Conservation (phyloP, 2,113 vertebrate species). For the Loxodonta africana region DNA sequence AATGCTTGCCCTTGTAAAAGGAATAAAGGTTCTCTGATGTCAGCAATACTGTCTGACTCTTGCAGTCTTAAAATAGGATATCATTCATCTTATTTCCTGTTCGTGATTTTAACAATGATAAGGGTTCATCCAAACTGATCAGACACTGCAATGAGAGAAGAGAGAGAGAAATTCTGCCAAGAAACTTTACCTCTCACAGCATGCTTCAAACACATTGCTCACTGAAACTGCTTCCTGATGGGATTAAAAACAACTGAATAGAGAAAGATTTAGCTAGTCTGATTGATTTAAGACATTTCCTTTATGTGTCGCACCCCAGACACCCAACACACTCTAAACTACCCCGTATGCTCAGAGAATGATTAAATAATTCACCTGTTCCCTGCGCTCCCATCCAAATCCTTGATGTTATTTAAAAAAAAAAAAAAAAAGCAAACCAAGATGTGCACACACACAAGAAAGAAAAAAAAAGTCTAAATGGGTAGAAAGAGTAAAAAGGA, state of each 20-base stretch:
- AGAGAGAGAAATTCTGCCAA: not conserved
- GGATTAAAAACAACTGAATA: not conserved
- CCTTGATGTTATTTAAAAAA: not conserved
- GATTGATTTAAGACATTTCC: constrained; percentile 51
- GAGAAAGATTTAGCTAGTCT: not conserved
- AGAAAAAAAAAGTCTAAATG: not conserved
- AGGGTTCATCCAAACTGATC: constrained; percentile 57
- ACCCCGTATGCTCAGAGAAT: constrained; percentile 7
- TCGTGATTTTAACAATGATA: constrained; percentile 65
- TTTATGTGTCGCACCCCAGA: not conserved
- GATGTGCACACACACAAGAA: not conserved
- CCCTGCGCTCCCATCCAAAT: not conserved
- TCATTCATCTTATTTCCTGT: constrained; percentile 56
- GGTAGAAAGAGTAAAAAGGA: not conserved
- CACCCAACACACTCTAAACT: constrained; percentile 9
- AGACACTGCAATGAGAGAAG: constrained; percentile 22
- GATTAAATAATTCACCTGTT: constrained; percentile 42
- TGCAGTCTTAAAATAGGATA: constrained; percentile 43
- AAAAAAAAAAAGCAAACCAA: not conserved
- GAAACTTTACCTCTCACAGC: constrained; percentile 41
- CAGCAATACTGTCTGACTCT: constrained; percentile 36
- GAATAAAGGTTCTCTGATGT: constrained; percentile 30
- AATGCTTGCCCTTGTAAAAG: constrained; percentile 43
- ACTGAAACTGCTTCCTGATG: constrained; percentile 39
- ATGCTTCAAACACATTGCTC: constrained; percentile 25